Conservation (phyloP, 1,140 invertebrate species). For the Apocrypta bakeri region DNA sequence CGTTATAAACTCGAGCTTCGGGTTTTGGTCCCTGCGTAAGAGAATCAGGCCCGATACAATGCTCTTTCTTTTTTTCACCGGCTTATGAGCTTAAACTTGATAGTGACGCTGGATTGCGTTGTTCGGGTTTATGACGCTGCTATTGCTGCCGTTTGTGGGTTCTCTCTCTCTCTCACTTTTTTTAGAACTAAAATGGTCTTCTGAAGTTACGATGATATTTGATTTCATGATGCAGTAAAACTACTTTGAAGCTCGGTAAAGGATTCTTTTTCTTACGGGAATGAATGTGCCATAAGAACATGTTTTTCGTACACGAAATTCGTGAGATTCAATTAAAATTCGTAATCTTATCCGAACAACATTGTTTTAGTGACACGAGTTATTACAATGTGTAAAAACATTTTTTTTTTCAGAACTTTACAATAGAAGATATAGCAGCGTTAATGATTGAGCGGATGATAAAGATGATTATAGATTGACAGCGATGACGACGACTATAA, state of each 20-base stretch:
- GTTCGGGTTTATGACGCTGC: not conserved
- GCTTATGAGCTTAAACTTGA: constrained; percentile 7
- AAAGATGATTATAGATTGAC: constrained; percentile 12
- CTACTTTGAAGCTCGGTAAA: not conserved
- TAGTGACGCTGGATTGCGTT: constrained; percentile 1
- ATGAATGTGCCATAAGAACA: not conserved
- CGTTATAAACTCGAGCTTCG: constrained; percentile 28
- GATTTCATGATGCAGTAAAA: not conserved
- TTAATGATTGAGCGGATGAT: not conserved
- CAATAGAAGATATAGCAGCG: not conserved
- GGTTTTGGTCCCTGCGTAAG: constrained; percentile 20
- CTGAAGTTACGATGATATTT: not conserved
- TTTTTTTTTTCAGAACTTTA: not conserved
- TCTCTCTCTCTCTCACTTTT: not conserved
- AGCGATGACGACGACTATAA: constrained; percentile 4
- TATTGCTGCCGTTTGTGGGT: not conserved
- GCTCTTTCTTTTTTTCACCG: not conserved
- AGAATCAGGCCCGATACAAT: not conserved
- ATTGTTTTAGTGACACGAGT: too few relatives aligned
- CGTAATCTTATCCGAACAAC: too few relatives aligned
- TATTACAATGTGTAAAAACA: not conserved
- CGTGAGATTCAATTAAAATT: not conserved
- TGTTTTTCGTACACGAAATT: not conserved
- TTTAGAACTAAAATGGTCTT: not conserved
- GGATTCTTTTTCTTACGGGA: not conserved